Evolutionary conservation across 35 echinoderm and acorn worm species (phyloP).

Genomic region (Hemicentrotus pulcherrimus): DNA sequence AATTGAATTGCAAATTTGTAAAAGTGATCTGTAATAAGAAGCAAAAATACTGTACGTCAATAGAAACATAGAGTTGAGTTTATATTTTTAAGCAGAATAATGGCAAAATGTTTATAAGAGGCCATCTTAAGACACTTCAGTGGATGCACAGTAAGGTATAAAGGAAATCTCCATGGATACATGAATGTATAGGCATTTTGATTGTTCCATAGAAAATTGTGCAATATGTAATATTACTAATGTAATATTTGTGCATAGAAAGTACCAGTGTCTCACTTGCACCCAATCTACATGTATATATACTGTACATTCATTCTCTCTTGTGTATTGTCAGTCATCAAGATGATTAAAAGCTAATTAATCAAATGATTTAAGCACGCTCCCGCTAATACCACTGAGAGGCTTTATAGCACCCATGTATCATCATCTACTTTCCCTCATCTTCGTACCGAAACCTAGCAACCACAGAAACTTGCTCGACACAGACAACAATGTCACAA

Average conservation of each 20-base stretch:
- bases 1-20: no score
- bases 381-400: neutral
- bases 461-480: neutral
- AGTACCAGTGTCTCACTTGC: neutral
- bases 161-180: neutral
- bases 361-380: neutral
- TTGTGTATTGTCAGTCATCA: neutral
- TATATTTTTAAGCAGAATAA: no score
- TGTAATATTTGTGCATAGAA: neutral
- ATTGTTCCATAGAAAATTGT: neutral
- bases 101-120: no score
- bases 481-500: neutral
- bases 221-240: neutral
- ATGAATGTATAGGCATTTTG: neutral
- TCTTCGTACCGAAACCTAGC: neutral
- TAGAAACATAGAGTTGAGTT: no score
- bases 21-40: no score
- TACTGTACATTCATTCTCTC: neutral
- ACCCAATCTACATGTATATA: neutral
- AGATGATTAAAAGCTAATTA: constrained; percentile 7
- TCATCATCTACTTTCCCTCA: neutral
- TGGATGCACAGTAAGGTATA: neutral
- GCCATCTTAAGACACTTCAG: no score
- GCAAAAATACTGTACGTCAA: no score
- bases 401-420: neutral